Conservation (phyloP, 2,113 vertebrate genomes). For the Anarrhichthys ocellatus region DNA sequence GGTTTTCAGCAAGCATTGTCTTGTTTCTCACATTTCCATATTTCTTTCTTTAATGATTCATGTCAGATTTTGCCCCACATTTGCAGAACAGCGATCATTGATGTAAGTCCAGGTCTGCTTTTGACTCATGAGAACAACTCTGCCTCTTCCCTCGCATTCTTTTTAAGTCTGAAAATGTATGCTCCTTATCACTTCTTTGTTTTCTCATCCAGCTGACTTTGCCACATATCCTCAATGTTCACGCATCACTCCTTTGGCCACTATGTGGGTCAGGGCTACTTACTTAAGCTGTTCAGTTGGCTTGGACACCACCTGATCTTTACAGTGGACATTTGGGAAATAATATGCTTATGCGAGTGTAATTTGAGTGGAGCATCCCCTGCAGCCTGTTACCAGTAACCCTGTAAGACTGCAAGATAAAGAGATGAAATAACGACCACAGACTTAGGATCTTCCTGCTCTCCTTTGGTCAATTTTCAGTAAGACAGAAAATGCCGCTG, state of each 20-base stretch:
- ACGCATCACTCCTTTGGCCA: not conserved
- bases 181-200: constrained; percentile 7
- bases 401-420: constrained; percentile 63
- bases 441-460: constrained; percentile 43
- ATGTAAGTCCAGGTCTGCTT: constrained; percentile 19
- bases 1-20: not conserved
- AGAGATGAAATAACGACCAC: constrained; percentile 48
- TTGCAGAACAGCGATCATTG: constrained; percentile 5
- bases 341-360: constrained; percentile 64
- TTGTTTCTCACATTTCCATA: not conserved
- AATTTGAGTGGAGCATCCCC: constrained; percentile 54
- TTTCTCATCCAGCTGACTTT: constrained; percentile 3
- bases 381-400: constrained; percentile 59
- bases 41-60: constrained; percentile 11
- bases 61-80: not conserved
- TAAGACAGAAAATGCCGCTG: constrained; percentile 4
- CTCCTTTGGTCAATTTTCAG: constrained; percentile 52
- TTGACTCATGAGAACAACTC: constrained; percentile 23
- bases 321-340: constrained; percentile 58
- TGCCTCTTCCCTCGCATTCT: constrained; percentile 3
- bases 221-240: constrained; percentile 14
- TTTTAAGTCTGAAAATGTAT: constrained; percentile 29
- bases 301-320: constrained; percentile 52
- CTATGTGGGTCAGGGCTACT: constrained; percentile 57
- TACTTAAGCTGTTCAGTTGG: not conserved